Conservation (phyloP, 2,113 vertebrate species). For the Bungarus multicinctus region DNA sequence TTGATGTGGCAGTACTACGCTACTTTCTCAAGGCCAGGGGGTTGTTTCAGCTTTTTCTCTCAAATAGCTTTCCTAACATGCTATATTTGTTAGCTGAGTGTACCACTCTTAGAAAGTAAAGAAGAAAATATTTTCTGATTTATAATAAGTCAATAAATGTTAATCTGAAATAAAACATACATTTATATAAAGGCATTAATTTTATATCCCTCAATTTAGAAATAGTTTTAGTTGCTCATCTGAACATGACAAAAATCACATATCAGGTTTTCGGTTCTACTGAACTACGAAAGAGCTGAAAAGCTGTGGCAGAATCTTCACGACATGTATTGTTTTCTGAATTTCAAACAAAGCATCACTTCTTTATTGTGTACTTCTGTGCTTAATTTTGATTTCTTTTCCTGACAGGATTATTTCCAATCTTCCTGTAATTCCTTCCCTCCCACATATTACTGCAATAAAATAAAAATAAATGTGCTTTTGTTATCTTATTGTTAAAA, state of each 20-base stretch:
- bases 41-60: not conserved
- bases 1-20: not conserved
- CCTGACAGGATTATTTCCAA: not conserved
- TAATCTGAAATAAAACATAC: not conserved
- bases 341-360: not conserved
- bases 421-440: not conserved
- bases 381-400: not conserved
- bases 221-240: not conserved
- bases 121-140: not conserved
- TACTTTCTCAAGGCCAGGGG: not conserved
- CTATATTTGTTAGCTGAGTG: not conserved
- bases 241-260: not conserved
- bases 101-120: not conserved
- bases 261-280: not conserved
- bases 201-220: not conserved
- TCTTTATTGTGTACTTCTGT: not conserved
- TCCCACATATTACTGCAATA: not conserved
- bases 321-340: not conserved
- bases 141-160: not conserved
- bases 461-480: not conserved
- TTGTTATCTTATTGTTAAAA: not conserved
- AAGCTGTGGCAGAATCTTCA: not conserved
- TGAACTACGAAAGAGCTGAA: not conserved
- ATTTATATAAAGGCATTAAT: not conserved
- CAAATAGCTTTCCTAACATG: not conserved